These are phyloP conservation scores for Psilopsiagon aymara DNA, from an alignment of 2,113 vertebrate species.

Conservation along the genomic window DNA sequence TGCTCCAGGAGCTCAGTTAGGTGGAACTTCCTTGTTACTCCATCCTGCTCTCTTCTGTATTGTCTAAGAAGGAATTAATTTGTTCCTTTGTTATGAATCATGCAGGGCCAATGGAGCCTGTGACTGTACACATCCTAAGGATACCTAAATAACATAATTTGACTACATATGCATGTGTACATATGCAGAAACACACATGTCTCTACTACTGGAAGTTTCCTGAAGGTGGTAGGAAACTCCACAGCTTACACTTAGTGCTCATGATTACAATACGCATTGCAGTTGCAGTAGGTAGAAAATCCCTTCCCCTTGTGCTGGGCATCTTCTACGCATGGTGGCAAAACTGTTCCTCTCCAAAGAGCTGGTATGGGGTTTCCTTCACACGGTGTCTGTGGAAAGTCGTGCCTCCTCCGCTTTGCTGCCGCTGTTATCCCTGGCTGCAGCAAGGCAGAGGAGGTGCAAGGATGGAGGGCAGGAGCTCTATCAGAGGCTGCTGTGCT, in stretches of 20 bases:
- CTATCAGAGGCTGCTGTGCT: not conserved
- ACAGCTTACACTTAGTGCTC: not conserved
- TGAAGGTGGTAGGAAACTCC: not conserved
- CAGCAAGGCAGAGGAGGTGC: not conserved
- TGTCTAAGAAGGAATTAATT: not conserved
- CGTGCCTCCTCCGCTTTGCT: not conserved
- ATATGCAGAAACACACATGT: not conserved
- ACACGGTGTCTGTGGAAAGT: not conserved
- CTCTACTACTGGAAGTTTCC: not conserved
- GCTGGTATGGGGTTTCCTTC: not conserved
- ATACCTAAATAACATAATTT: not conserved
- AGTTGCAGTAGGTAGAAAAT: not conserved
- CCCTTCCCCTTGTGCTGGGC: not conserved
- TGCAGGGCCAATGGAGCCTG: not conserved
- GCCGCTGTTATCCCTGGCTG: not conserved
- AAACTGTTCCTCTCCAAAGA: not conserved
- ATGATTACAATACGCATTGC: not conserved
- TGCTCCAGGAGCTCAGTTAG: not conserved
- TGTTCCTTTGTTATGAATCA: not conserved
- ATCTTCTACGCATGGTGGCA: accelerated
- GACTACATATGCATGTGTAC: not conserved
- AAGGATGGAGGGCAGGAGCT: not conserved
- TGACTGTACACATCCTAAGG: not conserved
- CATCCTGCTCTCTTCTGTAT: not conserved
- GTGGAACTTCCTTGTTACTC: not conserved